Percentiles rank a stretch among this genome's conserved stretches.
These are phyloP conservation scores for Exocentrus adspersus DNA, from an alignment of 2,888 invertebrate species.

Conservation along the genomic window DNA sequence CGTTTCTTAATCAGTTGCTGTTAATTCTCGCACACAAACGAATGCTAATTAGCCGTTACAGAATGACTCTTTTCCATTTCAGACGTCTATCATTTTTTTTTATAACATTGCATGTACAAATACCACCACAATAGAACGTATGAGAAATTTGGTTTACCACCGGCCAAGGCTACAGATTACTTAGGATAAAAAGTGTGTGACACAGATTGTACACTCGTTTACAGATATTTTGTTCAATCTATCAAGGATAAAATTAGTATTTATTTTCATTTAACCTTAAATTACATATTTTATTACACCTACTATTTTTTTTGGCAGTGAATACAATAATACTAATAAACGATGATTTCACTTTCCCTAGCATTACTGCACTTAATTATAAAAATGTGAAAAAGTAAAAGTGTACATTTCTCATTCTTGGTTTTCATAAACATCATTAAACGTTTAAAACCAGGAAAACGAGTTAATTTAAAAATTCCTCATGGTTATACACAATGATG, in stretches of 20 bases:
- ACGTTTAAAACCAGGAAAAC: not conserved
- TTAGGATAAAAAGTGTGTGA: not conserved
- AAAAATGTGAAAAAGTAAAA: not conserved
- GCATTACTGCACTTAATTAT: not conserved
- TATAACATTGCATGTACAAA: not conserved
- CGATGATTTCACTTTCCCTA: not conserved
- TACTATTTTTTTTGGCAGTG: too few species aligned
- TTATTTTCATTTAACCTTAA: too few species aligned
- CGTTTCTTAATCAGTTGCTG: slow-evolving; percentile 13
- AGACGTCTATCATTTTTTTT: slow-evolving; percentile 15
- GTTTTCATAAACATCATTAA: not conserved
- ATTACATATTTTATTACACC: too few species aligned
- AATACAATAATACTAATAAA: not conserved
- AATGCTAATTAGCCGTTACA: slow-evolving; percentile 19
- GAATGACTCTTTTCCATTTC: slow-evolving; percentile 20
- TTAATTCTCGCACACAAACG: slow-evolving; percentile 10
- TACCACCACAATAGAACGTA: not conserved
- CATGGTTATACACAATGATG: not conserved
- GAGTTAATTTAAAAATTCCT: not conserved
- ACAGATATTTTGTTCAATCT: not conserved
- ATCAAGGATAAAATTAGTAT: too few species aligned
- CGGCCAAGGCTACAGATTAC: not conserved
- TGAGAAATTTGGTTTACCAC: slow-evolving; percentile 5
- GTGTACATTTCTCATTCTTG: not conserved
- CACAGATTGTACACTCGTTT: not conserved